phyloP scores from a whole-genome alignment of 2,888 invertebrate species.

The Drosophila sordidula region DNA sequence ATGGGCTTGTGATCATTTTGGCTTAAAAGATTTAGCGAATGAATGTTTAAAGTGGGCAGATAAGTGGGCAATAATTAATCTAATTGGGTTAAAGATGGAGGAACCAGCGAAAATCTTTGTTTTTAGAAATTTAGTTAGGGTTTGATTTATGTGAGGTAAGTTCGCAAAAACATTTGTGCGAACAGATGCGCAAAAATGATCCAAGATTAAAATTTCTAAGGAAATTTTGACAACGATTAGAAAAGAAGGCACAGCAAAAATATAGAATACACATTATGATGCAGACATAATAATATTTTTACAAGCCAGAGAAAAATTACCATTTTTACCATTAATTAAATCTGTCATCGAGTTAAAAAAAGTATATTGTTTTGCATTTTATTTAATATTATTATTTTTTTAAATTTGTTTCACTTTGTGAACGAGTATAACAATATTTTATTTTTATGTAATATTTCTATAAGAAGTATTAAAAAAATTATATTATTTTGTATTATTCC shows the following conservation, averaged over 20 bases:
- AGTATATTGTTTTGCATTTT: too few relatives aligned
- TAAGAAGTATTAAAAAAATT: too few relatives aligned
- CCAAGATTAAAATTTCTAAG: too few relatives aligned
- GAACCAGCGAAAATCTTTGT: background rate
- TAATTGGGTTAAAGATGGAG: slow-evolving; percentile 12
- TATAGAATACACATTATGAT: background rate
- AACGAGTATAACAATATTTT: too few relatives aligned
- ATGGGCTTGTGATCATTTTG: slow-evolving; percentile 23
- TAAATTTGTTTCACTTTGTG: too few relatives aligned
- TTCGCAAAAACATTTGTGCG: background rate
- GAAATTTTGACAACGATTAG: background rate
- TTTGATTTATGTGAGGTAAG: background rate
- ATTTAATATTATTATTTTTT: too few relatives aligned
- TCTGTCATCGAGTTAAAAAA: too few relatives aligned
- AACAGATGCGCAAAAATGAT: background rate
- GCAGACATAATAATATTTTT: too few relatives aligned
- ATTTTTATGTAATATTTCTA: too few relatives aligned
- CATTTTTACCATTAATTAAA: too few relatives aligned
- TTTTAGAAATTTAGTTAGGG: background rate
- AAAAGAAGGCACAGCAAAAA: background rate
- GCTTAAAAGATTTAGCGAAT: slow-evolving; percentile 4
- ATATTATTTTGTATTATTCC: background rate
- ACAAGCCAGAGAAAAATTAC: too few relatives aligned
- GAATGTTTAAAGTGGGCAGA: slow-evolving; percentile 24
- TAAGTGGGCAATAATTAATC: slow-evolving; percentile 16